phyloP scores from a whole-genome alignment of 2,888 invertebrate species.

The Galerucella calmariensis region DNA sequence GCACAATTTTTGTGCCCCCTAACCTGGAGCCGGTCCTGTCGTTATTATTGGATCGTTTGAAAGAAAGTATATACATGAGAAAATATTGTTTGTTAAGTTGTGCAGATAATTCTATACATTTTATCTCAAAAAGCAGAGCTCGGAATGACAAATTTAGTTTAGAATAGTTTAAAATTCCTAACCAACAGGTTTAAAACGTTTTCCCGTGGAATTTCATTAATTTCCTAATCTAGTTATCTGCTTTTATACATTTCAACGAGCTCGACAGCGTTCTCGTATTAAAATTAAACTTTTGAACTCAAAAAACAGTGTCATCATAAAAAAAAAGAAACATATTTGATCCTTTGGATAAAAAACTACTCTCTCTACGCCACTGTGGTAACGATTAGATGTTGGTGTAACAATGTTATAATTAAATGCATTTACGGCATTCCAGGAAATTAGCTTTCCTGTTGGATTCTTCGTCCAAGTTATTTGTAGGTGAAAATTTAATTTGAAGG shows the following conservation, averaged over 20 bases:
- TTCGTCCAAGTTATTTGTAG: slow-evolving; percentile 1
- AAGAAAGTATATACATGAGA: too few relatives aligned
- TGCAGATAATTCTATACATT: not conserved
- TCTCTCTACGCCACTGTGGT: not conserved
- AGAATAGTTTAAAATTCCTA: not conserved
- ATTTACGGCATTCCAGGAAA: not conserved
- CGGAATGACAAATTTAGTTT: not conserved
- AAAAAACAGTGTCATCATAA: not conserved
- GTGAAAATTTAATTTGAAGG: not conserved
- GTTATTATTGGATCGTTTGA: too few relatives aligned
- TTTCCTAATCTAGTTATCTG: slow-evolving; percentile 40
- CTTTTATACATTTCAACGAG: slow-evolving; percentile 31
- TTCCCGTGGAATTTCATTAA: slow-evolving; percentile 39
- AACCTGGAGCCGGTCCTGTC: too few relatives aligned
- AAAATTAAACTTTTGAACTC: not conserved
- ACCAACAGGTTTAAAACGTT: slow-evolving; percentile 41
- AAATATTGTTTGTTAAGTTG: too few relatives aligned
- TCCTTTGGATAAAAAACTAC: not conserved
- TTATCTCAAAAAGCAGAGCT: not conserved
- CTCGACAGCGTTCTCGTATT: not conserved
- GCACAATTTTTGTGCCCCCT: too few relatives aligned
- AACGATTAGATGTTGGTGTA: not conserved
- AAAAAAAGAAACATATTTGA: not conserved
- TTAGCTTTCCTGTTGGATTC: not conserved
- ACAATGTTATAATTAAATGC: not conserved